These are phyloP conservation scores for Gila robusta DNA, from an alignment of 2,797 vertebrate species.

Conservation along the genomic window DNA sequence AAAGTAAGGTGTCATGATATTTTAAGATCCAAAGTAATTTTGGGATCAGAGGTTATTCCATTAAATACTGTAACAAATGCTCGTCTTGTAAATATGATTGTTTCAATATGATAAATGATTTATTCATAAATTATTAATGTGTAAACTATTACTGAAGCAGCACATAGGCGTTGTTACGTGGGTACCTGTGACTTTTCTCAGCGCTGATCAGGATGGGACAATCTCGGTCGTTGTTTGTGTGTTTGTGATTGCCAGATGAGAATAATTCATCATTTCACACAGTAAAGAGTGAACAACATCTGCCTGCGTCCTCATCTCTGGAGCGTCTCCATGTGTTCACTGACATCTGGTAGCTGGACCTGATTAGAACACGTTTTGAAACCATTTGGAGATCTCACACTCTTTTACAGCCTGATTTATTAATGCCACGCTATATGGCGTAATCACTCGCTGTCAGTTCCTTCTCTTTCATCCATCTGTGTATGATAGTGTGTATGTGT, in stretches of 20 bases:
- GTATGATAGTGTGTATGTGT: not conserved
- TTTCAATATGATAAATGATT: not conserved
- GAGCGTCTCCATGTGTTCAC: not conserved
- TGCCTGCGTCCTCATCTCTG: not conserved
- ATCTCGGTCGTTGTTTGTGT: not conserved
- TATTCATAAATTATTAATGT: not conserved
- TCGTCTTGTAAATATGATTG: not conserved
- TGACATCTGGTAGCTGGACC: constrained; percentile 66
- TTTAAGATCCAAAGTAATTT: not conserved
- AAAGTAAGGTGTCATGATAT: not conserved
- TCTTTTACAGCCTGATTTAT: constrained; percentile 32
- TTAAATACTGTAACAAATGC: not conserved
- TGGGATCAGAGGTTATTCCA: not conserved
- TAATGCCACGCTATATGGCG: constrained; percentile 12
- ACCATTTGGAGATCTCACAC: constrained; percentile 23
- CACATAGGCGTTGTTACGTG: not conserved
- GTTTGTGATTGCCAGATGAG: not conserved
- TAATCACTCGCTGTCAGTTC: constrained; percentile 10
- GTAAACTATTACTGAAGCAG: not conserved
- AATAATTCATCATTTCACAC: not conserved
- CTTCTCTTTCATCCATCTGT: not conserved
- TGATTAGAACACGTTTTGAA: constrained; percentile 37
- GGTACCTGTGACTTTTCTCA: not conserved
- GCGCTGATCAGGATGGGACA: not conserved
- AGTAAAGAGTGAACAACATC: not conserved